Conservation (phyloP, 2,797 vertebrate genomes). For the Microctenopoma lineatum region DNA sequence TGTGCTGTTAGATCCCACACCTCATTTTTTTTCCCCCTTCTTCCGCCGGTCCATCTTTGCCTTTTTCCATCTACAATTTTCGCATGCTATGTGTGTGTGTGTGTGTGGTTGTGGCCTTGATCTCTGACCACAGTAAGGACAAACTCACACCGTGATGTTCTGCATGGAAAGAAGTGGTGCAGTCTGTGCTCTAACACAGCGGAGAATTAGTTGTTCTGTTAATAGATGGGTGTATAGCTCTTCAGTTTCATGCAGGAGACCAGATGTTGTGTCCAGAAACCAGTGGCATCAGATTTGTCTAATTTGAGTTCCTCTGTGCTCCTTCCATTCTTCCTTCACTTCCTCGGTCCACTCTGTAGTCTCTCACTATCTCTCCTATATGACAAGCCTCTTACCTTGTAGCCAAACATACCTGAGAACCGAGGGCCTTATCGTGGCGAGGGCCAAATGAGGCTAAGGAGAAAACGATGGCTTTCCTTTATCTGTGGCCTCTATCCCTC, state of each 20-base stretch:
- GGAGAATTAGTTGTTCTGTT: no score
- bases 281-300: conserved; percentile 5
- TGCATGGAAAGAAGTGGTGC: no score
- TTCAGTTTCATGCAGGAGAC: no score
- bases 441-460: conserved; percentile 47
- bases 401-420: conserved; percentile 50
- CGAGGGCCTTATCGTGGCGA: conserved; percentile 41
- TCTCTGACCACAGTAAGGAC: conserved; percentile 2
- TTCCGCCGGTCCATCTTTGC: conserved; percentile 1
- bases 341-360: conserved; percentile 84
- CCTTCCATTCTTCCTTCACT: not conserved
- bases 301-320: conserved; percentile 9
- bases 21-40: conserved; percentile 72
- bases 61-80: conserved; percentile 18
- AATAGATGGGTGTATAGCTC: no score
- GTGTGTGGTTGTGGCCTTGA: not conserved
- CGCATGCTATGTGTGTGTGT: conserved; percentile 25
- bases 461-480: conserved; percentile 52
- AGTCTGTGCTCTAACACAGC: no score
- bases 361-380: conserved; percentile 82
- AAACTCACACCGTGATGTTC: no score
- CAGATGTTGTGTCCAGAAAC: no score
- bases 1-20: conserved; percentile 34
- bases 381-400: conserved; percentile 89
- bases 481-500: conserved; percentile 36